Evolutionary conservation across 2,888 invertebrate species (phyloP), one percentile per base, ranked within the genome.

Genomic region (Amblyjoppa proteus): DNA sequence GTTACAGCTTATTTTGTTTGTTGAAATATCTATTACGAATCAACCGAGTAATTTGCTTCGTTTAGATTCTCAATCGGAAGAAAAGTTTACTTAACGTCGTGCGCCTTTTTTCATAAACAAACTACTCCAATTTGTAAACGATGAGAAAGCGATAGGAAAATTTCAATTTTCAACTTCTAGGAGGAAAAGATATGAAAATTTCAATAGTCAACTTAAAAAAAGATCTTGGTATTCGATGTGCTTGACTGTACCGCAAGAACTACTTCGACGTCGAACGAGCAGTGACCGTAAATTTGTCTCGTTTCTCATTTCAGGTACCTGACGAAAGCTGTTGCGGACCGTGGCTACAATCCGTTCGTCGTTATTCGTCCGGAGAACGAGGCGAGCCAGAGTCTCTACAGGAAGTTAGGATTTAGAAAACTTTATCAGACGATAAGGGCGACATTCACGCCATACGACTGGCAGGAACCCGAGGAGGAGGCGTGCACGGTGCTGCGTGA

Each of bases 341-440:
- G 97, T 79, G 97, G 97, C 88, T 98, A 98, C 94, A 96, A 96
- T 91, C 97, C 98, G 83, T 98, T 97, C 94, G 98, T 98, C 88
- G 97, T 98, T 91, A 98, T 98, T 95, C 95, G 96, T 93, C 97
- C 97, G 86, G 97, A 97, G 94, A 98, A 98, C 94, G 97, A 97
- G 94, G 97, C 98, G 87, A 97, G 97, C 88, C 96, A 97, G 92
- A 97, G 96, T 91, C 96, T 98, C 80, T 98, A 98, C 94, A 96
- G 96, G 90, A 98, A 98, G 94, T 95, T 98, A 91, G 97, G 97
- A 91, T 98, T 97, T 95, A 96, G 96, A 93, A 97, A 96, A 94
- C 96, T 96, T 90, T 98, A 97, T 94, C 96, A 97, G 94, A 97
- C 97, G 90, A 97, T 97, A 88, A 96, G 97, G 90, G 97, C 97